phyloP scores from a whole-genome alignment of 2,113 vertebrate genomes.

The Anarrhichthys ocellatus region DNA sequence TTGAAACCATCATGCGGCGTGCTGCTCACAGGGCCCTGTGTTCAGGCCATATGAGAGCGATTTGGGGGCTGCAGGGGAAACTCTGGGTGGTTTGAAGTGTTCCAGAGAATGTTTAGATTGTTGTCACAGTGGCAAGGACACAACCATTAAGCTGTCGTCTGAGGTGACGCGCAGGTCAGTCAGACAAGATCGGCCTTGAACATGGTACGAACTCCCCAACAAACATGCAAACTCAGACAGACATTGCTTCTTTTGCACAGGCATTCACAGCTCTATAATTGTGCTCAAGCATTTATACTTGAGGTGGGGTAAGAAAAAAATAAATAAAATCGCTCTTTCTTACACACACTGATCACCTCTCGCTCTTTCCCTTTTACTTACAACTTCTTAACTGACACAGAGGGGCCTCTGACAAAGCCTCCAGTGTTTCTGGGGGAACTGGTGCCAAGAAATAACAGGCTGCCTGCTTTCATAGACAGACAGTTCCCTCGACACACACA shows the following conservation, averaged over 20 bases:
- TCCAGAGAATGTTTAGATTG: slow-evolving; percentile 78
- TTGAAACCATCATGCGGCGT: slow-evolving; percentile 20
- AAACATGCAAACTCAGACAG: slow-evolving; percentile 40
- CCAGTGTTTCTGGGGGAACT: slow-evolving; percentile 66
- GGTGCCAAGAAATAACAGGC: slow-evolving; percentile 73
- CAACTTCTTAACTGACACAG: slow-evolving; percentile 53
- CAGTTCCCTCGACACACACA: slow-evolving; percentile 31
- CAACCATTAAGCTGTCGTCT: slow-evolving; percentile 76
- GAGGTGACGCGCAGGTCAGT: slow-evolving; percentile 72
- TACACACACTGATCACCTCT: slow-evolving; percentile 7
- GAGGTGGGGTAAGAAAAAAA: slow-evolving; percentile 9
- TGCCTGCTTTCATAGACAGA: slow-evolving; percentile 60
- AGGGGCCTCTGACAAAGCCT: slow-evolving; percentile 67
- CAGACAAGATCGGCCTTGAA: slow-evolving; percentile 59
- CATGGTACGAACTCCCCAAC: slow-evolving; percentile 34
- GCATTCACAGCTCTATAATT: slow-evolving; percentile 11
- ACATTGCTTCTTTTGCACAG: slow-evolving; percentile 12
- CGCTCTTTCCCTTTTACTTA: slow-evolving; percentile 46
- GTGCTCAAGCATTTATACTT: background rate
- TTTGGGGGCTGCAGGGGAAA: slow-evolving; percentile 72
- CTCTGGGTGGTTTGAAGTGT: slow-evolving; percentile 69
- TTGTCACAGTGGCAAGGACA: slow-evolving; percentile 81
- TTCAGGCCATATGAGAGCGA: slow-evolving; percentile 80
- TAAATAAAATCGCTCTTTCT: slow-evolving; percentile 22
- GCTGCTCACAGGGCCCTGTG: slow-evolving; percentile 23